Conservation (phyloP, 2,113 vertebrate genomes). For the Lichenostomus cassidix region DNA sequence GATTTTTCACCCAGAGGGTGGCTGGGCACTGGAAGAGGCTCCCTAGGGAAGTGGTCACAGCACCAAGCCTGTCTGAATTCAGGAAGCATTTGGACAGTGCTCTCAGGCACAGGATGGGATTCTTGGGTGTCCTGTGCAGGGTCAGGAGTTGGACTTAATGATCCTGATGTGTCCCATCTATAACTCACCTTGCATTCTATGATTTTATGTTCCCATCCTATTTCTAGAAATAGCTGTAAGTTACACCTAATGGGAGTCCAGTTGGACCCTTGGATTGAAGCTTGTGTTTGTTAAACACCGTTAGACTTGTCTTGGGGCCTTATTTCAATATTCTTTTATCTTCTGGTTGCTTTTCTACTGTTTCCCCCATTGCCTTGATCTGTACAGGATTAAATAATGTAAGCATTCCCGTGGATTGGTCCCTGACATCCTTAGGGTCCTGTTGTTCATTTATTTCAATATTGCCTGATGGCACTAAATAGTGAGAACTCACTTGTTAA, state of each 20-base stretch:
- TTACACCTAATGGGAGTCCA: not conserved
- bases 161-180: not conserved
- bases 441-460: not conserved
- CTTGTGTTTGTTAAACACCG: not conserved
- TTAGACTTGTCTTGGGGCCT: not conserved
- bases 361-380: not conserved
- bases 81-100: not conserved
- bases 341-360: not conserved
- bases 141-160: not conserved
- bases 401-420: not conserved
- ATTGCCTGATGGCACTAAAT: not conserved
- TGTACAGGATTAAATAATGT: not conserved
- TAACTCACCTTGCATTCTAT: not conserved
- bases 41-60: not conserved
- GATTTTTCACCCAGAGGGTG: not conserved
- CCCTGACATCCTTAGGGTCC: not conserved
- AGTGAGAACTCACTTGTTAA: not conserved
- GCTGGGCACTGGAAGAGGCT: not conserved
- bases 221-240: not conserved
- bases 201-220: not conserved
- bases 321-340: not conserved
- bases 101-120: not conserved
- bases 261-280: not conserved
- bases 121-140: not conserved
- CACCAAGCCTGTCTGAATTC: not conserved